Evolutionary conservation across 1,140 invertebrate species (phyloP).

Genomic region (Drosophila mayri): DNA sequence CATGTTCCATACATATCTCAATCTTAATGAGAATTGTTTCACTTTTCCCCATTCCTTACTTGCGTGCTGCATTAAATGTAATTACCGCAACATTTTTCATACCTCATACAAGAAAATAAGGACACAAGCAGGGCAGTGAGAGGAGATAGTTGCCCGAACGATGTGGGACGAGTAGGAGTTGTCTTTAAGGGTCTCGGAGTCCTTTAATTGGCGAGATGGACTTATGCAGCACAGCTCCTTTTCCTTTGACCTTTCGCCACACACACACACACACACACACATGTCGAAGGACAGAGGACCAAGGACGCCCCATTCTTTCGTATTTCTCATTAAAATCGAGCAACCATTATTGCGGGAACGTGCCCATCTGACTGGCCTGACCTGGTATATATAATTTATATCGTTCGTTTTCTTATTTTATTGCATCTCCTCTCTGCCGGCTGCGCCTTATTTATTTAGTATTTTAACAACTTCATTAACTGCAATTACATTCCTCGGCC

Average conservation of each 20-base stretch:
- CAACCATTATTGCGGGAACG: constrained; percentile 75
- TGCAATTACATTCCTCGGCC: constrained; percentile 36
- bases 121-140: constrained; percentile 20
- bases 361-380: constrained; percentile 47
- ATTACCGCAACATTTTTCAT: constrained; percentile 76
- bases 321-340: constrained; percentile 80
- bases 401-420: constrained; percentile 23
- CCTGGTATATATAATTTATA: constrained; percentile 57
- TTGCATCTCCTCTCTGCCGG: constrained; percentile 1
- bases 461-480: constrained; percentile 60
- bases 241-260: constrained; percentile 2
- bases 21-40: constrained; percentile 79
- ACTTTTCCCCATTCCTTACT: constrained; percentile 32
- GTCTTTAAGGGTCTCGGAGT: constrained; percentile 34
- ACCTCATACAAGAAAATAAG: constrained; percentile 5
- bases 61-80: constrained; percentile 69
- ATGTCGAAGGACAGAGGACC: constrained; percentile 7
- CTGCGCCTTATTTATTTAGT: constrained; percentile 62
- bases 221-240: constrained; percentile 30
- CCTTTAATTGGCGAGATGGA: constrained; percentile 51
- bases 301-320: constrained; percentile 32
- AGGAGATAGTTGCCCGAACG: constrained; percentile 25
- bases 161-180: constrained; percentile 16
- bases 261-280: constrained; percentile 4
- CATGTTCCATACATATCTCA: constrained; percentile 58